Conservation (phyloP, 53 echinoderm and acorn worm genomes). For the Actinopyga echinites region DNA sequence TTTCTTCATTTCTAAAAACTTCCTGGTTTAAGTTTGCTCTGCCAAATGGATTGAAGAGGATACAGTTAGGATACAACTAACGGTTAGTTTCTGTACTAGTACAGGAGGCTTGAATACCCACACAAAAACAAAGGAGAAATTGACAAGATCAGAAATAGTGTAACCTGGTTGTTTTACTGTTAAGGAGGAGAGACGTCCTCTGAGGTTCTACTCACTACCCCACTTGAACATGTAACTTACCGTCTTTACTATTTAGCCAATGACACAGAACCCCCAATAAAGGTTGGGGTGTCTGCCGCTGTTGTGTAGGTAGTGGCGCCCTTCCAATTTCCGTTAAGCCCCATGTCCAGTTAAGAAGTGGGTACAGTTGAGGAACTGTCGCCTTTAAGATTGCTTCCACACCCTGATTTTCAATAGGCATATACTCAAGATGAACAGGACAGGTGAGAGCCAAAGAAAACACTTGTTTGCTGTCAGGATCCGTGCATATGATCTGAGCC, state of each 20-base stretch:
- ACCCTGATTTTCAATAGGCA: not conserved
- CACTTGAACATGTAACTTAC: not conserved
- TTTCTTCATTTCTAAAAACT: no score
- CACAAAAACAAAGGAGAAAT: no score
- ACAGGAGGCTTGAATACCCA: no score
- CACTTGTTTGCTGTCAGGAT: not conserved
- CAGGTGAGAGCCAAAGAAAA: constrained; percentile 3
- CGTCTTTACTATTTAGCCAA: constrained; percentile 28
- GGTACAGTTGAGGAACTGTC: not conserved
- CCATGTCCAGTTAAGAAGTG: constrained; percentile 10
- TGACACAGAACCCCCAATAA: not conserved
- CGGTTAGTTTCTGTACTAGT: no score
- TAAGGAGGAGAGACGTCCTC: no score
- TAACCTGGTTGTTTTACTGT: no score
- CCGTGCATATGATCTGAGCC: constrained; percentile 4
- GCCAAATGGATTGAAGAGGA: no score
- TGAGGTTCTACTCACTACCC: no score
- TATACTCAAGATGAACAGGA: not conserved
- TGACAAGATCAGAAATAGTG: no score
- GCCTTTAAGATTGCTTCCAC: not conserved
- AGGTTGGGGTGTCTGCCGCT: not conserved
- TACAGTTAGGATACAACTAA: no score
- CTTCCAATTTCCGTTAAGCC: not conserved
- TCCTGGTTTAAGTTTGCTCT: no score
- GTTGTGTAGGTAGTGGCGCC: not conserved